Conservation (phyloP, 2,113 vertebrate genomes). For the Megalops atlanticus region DNA sequence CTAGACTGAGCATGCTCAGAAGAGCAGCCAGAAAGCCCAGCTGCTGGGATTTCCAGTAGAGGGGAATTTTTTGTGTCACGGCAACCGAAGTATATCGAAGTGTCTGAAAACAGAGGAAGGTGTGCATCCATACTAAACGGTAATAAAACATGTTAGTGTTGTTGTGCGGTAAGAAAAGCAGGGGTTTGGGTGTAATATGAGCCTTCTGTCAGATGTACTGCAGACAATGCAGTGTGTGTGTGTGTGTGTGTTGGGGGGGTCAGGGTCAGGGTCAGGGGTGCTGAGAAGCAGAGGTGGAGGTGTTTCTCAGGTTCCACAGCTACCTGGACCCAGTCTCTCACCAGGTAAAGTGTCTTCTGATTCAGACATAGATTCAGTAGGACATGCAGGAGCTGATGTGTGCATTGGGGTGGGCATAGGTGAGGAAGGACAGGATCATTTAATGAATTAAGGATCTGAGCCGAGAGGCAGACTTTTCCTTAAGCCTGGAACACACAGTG, state of each 20-base stretch:
- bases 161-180: background rate
- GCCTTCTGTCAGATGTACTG: background rate
- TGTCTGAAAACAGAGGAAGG: background rate
- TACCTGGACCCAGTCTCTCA: background rate
- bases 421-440: background rate
- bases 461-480: background rate
- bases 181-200: background rate
- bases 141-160: background rate
- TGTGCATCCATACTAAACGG: background rate
- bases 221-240: background rate
- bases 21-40: background rate
- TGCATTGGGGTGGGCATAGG: background rate
- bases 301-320: too few relatives aligned
- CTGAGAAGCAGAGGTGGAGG: too few relatives aligned
- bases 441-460: background rate
- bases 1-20: background rate
- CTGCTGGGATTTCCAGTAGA: conserved; percentile 2
- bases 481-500: background rate
- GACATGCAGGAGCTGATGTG: too few relatives aligned
- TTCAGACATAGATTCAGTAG: too few relatives aligned
- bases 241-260: background rate
- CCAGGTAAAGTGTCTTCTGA: background rate
- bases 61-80: background rate
- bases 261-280: too few relatives aligned
- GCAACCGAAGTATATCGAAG: background rate